Conservation (phyloP, 2,797 vertebrate species). For the Clarias fuscus region DNA sequence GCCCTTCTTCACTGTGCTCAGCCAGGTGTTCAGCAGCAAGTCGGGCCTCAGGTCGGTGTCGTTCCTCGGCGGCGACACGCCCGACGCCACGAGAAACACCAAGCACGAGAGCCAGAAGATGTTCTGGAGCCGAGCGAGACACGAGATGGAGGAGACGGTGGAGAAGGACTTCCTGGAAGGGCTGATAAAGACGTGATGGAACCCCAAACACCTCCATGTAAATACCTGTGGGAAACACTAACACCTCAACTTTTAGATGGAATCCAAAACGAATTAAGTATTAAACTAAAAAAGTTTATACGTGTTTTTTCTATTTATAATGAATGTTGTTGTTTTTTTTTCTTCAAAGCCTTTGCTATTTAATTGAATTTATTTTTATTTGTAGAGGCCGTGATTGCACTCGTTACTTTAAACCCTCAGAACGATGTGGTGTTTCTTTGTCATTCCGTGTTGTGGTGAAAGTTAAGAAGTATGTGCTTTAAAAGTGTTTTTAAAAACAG, state of each 20-base stretch:
- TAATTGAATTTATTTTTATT: constrained; percentile 85
- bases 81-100: constrained; percentile 84
- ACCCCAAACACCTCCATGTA: not conserved
- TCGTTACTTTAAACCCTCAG: constrained; percentile 69
- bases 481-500: constrained; percentile 58
- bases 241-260: constrained; percentile 70
- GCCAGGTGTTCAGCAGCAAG: constrained; percentile 96
- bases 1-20: constrained; percentile 96
- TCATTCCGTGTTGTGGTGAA: constrained; percentile 78
- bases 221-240: constrained; percentile 37
- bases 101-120: constrained; percentile 94
- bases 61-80: constrained; percentile 76
- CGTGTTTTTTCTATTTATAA: constrained; percentile 85
- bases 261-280: constrained; percentile 54
- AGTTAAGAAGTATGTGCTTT: constrained; percentile 63
- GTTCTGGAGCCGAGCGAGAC: constrained; percentile 91
- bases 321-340: constrained; percentile 70
- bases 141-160: constrained; percentile 98
- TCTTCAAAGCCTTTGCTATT: constrained; percentile 82
- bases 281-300: constrained; percentile 70
- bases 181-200: constrained; percentile 88
- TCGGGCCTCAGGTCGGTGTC: constrained; percentile 85
- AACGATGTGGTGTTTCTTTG: constrained; percentile 73
- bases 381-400: constrained; percentile 84
- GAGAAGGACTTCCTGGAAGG: constrained; percentile 99